These are phyloP conservation scores for Apis cerana DNA, from an alignment of 1,140 invertebrate species.

Conservation along the genomic window DNA sequence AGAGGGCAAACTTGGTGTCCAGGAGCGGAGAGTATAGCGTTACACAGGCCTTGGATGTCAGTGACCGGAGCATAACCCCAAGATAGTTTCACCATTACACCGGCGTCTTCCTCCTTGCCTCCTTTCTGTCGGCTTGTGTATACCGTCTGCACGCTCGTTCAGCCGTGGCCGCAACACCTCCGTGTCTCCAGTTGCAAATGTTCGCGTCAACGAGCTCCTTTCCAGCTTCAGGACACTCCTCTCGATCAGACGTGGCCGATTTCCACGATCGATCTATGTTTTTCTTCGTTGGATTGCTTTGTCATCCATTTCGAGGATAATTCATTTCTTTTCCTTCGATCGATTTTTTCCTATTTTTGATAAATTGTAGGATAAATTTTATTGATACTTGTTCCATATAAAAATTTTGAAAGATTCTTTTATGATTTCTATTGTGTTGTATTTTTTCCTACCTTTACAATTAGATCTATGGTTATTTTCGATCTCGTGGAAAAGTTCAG, in stretches of 20 bases:
- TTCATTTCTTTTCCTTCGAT: not conserved
- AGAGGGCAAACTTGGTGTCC: slow-evolving; percentile 70
- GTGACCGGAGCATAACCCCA: slow-evolving; percentile 77
- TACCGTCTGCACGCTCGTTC: slow-evolving; percentile 42
- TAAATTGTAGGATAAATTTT: too few species aligned
- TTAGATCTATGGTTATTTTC: too few species aligned
- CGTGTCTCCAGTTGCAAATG: slow-evolving; percentile 41
- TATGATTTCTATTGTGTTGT: too few species aligned
- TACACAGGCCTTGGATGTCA: slow-evolving; percentile 70
- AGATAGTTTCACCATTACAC: slow-evolving; percentile 75
- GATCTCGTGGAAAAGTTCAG: too few species aligned
- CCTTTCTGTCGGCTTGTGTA: slow-evolving; percentile 59
- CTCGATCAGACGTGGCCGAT: not conserved
- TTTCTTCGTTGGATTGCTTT: not conserved
- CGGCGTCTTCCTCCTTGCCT: slow-evolving; percentile 54
- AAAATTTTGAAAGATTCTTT: too few species aligned
- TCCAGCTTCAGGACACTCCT: not conserved
- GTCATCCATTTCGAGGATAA: not conserved
- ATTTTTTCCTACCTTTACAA: too few species aligned
- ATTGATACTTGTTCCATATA: too few species aligned
- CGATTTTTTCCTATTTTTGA: too few species aligned
- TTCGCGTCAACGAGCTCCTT: slow-evolving; percentile 15
- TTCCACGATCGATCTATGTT: not conserved
- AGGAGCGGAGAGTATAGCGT: slow-evolving; percentile 59
- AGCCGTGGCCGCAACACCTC: slow-evolving; percentile 31